Conservation (phyloP, 2,113 vertebrate species). For the Phodopus roborovskii region DNA sequence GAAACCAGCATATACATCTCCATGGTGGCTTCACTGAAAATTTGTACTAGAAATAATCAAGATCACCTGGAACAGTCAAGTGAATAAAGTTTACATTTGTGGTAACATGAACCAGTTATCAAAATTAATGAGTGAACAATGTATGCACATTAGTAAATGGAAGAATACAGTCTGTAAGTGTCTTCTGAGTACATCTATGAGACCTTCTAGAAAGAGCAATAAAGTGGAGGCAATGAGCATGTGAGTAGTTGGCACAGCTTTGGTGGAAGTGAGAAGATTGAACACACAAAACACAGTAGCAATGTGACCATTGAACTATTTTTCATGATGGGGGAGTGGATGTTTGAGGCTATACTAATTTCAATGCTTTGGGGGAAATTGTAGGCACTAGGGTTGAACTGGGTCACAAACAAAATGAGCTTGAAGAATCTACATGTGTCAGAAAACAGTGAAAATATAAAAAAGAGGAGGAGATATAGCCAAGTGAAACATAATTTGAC, state of each 20-base stretch:
- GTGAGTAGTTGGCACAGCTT: no score
- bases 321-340: no score
- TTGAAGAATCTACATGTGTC: not conserved
- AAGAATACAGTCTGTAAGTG: not conserved
- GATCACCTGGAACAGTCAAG: not conserved
- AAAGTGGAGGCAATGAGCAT: no score
- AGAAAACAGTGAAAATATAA: not conserved
- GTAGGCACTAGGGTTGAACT: not conserved
- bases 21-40: not conserved
- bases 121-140: not conserved
- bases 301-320: not conserved
- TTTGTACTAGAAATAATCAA: not conserved
- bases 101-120: not conserved
- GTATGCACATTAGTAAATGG: not conserved
- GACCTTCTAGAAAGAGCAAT: not conserved
- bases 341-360: not conserved
- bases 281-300: not conserved
- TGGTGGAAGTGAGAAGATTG: accelerated
- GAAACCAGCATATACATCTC: not conserved
- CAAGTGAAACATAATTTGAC: not conserved
- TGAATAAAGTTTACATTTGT: not conserved
- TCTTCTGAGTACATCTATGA: not conserved
- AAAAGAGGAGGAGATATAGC: not conserved
- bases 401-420: not conserved
- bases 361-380: not conserved